Percentiles rank a stretch among this genome's conserved stretches.
These are phyloP conservation scores for Eilema griseolum DNA, from an alignment of 2,888 invertebrate species.

Conservation along the genomic window DNA sequence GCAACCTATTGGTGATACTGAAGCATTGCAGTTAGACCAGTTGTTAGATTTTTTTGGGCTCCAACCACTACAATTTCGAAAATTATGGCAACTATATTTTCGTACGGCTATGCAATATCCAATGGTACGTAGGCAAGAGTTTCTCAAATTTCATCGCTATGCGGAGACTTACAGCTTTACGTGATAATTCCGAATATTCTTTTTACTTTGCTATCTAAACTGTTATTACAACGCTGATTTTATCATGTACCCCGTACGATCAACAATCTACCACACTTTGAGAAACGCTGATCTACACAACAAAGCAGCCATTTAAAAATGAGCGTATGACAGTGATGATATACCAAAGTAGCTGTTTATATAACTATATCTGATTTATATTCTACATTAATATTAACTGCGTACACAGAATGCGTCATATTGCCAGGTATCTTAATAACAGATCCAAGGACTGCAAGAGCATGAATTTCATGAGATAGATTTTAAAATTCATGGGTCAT, in stretches of 20 bases:
- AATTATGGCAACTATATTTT: no score
- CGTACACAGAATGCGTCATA: slow-evolving; percentile 72
- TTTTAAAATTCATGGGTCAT: slow-evolving; percentile 66
- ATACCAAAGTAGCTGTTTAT: slow-evolving; percentile 55
- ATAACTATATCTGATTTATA: slow-evolving; percentile 72
- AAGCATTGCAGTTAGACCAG: no score
- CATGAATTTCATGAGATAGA: slow-evolving; percentile 65
- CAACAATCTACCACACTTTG: background rate
- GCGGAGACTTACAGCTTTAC: background rate
- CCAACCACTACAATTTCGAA: no score
- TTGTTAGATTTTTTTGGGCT: no score
- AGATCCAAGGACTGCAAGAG: slow-evolving; percentile 60
- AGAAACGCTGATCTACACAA: slow-evolving; percentile 6
- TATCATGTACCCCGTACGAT: background rate
- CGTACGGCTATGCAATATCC: no score
- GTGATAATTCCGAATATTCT: background rate
- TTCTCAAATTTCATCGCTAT: background rate
- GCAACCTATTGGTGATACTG: no score
- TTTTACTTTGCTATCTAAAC: background rate
- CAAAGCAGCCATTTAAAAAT: background rate
- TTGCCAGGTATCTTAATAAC: slow-evolving; percentile 69
- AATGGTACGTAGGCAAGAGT: background rate
- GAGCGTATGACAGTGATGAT: slow-evolving; percentile 22
- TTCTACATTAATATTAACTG: slow-evolving; percentile 84
- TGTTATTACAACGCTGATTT: background rate